Conservation (phyloP, 53 echinoderm and acorn worm genomes). For the Paelopatides confundens region DNA sequence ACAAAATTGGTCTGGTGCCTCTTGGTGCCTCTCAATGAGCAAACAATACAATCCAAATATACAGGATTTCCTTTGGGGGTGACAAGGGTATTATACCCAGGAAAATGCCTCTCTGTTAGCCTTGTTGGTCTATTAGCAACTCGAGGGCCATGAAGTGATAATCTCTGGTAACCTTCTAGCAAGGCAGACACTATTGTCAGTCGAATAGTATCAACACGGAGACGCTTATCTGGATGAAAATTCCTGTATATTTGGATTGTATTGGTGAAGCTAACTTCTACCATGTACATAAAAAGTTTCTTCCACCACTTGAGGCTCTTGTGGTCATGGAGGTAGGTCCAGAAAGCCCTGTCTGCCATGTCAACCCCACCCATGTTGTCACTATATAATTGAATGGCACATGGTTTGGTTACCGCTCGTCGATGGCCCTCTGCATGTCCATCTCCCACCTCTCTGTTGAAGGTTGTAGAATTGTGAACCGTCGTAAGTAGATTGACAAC, state of each 20-base stretch:
- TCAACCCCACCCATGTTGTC: too few relatives aligned
- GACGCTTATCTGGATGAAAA: neutral
- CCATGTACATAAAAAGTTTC: constrained; percentile 30
- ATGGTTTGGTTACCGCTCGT: constrained; percentile 22
- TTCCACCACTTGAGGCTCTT: constrained; percentile 36
- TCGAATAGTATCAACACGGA: neutral
- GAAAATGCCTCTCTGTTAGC: constrained; percentile 2
- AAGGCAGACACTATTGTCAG: constrained; percentile 18
- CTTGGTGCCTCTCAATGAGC: constrained; percentile 27
- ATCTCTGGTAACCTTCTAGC: neutral
- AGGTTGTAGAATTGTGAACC: constrained; percentile 1
- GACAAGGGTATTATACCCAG: neutral
- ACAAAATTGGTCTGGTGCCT: constrained; percentile 23
- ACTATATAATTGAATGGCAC: constrained; percentile 9
- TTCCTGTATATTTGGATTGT: constrained; percentile 16
- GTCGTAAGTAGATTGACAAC: too few relatives aligned
- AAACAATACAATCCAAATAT: constrained; percentile 44
- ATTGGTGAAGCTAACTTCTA: constrained; percentile 31
- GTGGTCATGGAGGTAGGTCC: too few relatives aligned
- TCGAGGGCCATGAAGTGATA: neutral
- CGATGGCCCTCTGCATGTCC: neutral
- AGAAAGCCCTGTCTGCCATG: constrained; percentile 14
- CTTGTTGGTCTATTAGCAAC: neutral
- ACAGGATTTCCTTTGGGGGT: constrained; percentile 23
- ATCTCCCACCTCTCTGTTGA: neutral